These are phyloP conservation scores for Indri indri DNA, from an alignment of 2,113 vertebrate species.

Conservation along the genomic window DNA sequence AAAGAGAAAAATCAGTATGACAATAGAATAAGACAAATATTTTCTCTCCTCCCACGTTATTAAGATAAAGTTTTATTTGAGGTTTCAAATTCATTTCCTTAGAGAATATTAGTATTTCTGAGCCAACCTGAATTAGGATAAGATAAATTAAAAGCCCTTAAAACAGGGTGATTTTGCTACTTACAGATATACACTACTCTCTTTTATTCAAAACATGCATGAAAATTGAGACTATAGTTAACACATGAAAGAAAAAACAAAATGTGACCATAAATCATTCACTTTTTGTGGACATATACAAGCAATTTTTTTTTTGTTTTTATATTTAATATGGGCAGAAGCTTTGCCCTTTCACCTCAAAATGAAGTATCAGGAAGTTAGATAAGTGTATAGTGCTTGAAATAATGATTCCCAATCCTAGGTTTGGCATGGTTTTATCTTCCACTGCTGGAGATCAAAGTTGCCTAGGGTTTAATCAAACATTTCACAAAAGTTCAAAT, in stretches of 20 bases:
- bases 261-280: neutral
- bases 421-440: neutral
- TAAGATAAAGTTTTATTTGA: neutral
- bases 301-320: neutral
- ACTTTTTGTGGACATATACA: neutral
- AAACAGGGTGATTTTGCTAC: neutral
- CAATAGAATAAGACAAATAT: neutral
- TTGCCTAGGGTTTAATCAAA: neutral
- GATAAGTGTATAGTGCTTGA: neutral
- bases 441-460: neutral
- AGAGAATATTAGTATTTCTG: neutral
- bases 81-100: neutral
- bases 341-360: neutral
- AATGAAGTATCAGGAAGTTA: neutral
- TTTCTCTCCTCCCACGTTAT: neutral
- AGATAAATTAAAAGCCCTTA: neutral
- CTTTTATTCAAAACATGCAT: neutral
- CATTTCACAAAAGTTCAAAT: neutral
- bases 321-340: neutral
- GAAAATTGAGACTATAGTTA: neutral
- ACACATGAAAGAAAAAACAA: neutral
- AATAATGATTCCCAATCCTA: neutral
- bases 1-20: neutral
- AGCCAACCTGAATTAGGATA: neutral
- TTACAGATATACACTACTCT: neutral